Base-by-base conservation (phyloP, 2,888 invertebrate genomes). In the Aspidiotus rigidus region DNA sequence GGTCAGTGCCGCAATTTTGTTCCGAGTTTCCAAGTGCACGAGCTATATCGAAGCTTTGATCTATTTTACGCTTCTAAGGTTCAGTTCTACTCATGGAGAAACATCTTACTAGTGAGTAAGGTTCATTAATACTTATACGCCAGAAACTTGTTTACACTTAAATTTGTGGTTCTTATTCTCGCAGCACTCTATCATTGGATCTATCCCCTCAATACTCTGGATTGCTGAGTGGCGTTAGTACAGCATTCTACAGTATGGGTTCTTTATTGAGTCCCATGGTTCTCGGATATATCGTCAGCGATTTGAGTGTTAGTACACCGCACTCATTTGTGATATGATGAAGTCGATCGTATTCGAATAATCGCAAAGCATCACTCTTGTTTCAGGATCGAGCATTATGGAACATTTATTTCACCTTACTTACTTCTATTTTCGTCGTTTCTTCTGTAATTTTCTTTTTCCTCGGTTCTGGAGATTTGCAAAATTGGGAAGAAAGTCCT, bases 1-100 rank as follows among this genome's bases (percentile, higher is more conserved):
- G n/a, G 6, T 49, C 49, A n/a, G 49, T 49, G 49, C 11, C 1
- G 49, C 6, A 13, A 13, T 49, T 13, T 49, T 59, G 28, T 10
- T 59, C 3, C 1, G 5, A 7, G 28, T 28, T 28, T 17, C 28
- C 7, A 13, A 13, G 39, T 59, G 16, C 7, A 59, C 28, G 59
- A 28, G 13, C 2, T 59, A 39, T 13, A 13, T 17, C 2, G 59
- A 39, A 16, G 39, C 28, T 7, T 7, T 59, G 11, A 59, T 59
- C 28, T 59, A 39, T 28, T 59, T 59, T 39, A 39, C 59, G 39
- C 28, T 59, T 28, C 39, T 59, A 17, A 16, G 59, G 39, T 59
- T 59, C 28, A 13, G 17, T 59, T 28, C 13, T 28, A 28, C 17
- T 28, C 39, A 28, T 39, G 59, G 17, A 17, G 59, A 59, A 6